Percentiles rank a stretch among this genome's conserved stretches.
phyloP scores from a whole-genome alignment of 2,797 vertebrate genomes.

The Aldrovandia affinis region DNA sequence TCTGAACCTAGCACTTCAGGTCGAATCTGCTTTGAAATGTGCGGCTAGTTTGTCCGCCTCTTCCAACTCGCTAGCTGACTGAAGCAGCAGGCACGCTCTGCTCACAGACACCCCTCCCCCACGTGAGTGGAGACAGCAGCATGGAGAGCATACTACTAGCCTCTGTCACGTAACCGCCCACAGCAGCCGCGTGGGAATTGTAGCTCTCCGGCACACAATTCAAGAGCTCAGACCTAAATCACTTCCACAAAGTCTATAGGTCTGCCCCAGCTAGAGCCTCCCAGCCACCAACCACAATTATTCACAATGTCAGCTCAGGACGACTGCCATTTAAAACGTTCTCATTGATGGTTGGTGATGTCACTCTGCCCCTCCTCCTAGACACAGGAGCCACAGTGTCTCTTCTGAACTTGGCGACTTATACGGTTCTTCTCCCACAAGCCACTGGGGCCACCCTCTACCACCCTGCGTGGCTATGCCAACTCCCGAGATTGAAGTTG shows the following conservation, averaged over 20 bases:
- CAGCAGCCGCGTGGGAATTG: neutral
- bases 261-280: neutral
- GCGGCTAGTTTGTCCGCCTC: no score
- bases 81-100: no score
- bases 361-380: neutral
- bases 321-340: neutral
- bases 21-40: no score
- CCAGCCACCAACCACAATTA: neutral
- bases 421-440: neutral
- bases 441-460: neutral
- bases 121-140: neutral
- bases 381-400: neutral
- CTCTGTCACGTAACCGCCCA: neutral
- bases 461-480: neutral
- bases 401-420: neutral
- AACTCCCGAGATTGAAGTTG: conserved; percentile 11
- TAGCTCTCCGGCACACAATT: neutral
- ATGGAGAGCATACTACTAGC: neutral
- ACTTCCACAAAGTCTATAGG: conserved; percentile 22
- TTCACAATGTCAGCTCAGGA: neutral
- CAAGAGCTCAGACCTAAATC: neutral
- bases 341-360: neutral
- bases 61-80: no score
- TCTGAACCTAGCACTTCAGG: no score
- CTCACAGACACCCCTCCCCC: neutral